Conservation (phyloP, 2,797 vertebrate genomes). For the Gastrophryne carolinensis region DNA sequence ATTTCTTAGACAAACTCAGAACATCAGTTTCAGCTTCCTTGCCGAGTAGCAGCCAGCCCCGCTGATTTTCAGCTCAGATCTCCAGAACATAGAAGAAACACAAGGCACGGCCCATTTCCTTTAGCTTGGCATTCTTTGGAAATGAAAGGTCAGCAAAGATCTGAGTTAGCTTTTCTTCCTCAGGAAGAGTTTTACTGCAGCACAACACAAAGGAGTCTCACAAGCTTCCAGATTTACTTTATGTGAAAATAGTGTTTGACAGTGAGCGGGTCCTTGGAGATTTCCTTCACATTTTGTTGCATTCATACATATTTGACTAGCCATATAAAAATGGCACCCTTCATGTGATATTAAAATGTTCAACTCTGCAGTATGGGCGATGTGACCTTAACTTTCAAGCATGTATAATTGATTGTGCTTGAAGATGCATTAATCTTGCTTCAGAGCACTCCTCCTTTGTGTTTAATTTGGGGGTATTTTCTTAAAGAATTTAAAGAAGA, state of each 20-base stretch:
- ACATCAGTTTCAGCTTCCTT: conserved; percentile 1
- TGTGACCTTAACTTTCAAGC: not conserved
- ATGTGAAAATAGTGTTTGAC: conserved; percentile 28
- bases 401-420: conserved; percentile 7
- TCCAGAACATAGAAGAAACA: not conserved
- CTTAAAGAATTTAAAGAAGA: too few species aligned
- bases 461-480: too few species aligned
- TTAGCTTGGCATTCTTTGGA: conserved; percentile 3
- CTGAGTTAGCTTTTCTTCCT: conserved; percentile 22
- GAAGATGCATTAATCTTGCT: too few species aligned
- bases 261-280: conserved; percentile 29
- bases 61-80: not conserved
- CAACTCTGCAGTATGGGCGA: not conserved
- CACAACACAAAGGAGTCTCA: not conserved
- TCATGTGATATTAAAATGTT: conserved; percentile 9
- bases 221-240: conserved; percentile 18
- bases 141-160: conserved; percentile 6
- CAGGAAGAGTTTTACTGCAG: conserved; percentile 1
- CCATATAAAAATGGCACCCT: conserved; percentile 24
- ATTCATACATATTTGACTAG: conserved; percentile 45
- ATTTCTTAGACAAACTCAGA: conserved; percentile 20
- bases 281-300: conserved; percentile 36
- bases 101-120: conserved; percentile 10
- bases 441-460: too few species aligned
- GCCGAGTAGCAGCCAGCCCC: not conserved